phyloP scores from a whole-genome alignment of 2,113 vertebrate species.

The Mus pahari region DNA sequence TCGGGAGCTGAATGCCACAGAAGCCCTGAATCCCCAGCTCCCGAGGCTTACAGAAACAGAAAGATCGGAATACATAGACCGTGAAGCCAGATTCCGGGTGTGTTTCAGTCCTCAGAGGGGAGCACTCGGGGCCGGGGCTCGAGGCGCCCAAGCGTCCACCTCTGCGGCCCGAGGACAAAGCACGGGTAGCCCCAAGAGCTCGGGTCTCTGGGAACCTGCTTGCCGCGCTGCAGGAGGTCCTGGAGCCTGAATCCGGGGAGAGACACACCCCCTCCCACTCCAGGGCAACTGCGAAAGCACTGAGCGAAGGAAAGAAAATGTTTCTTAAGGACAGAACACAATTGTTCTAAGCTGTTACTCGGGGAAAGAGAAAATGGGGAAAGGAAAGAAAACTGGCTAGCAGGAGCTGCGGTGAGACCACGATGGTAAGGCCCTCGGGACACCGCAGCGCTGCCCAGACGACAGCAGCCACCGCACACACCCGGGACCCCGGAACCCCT shows the following conservation, averaged over 20 bases:
- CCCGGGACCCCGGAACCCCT: neutral
- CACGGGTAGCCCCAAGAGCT: slow-evolving; percentile 43
- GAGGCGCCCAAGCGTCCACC: slow-evolving; percentile 62
- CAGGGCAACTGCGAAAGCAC: slow-evolving; percentile 41
- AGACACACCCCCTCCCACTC: slow-evolving; percentile 69
- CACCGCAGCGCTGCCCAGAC: neutral
- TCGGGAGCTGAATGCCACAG: slow-evolving; percentile 52
- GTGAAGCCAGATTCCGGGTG: slow-evolving; percentile 2
- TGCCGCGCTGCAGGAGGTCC: slow-evolving; percentile 60
- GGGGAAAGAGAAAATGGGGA: slow-evolving; percentile 44
- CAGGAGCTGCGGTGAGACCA: slow-evolving; percentile 58
- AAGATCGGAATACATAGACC: slow-evolving; percentile 27
- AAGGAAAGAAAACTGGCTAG: slow-evolving; percentile 17
- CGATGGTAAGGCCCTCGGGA: neutral
- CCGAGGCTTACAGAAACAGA: neutral
- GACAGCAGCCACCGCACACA: neutral
- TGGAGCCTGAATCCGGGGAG: neutral
- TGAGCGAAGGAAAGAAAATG: slow-evolving; percentile 17
- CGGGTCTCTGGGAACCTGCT: slow-evolving; percentile 46
- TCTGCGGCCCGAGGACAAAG: slow-evolving; percentile 77
- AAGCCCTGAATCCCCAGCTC: slow-evolving; percentile 46
- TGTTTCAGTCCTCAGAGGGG: neutral
- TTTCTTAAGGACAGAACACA: slow-evolving; percentile 55
- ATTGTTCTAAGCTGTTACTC: slow-evolving; percentile 57
- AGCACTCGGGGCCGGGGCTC: slow-evolving; percentile 33